Conservation (phyloP, 1,140 invertebrate genomes). For the Trialeurodes vaporariorum region DNA sequence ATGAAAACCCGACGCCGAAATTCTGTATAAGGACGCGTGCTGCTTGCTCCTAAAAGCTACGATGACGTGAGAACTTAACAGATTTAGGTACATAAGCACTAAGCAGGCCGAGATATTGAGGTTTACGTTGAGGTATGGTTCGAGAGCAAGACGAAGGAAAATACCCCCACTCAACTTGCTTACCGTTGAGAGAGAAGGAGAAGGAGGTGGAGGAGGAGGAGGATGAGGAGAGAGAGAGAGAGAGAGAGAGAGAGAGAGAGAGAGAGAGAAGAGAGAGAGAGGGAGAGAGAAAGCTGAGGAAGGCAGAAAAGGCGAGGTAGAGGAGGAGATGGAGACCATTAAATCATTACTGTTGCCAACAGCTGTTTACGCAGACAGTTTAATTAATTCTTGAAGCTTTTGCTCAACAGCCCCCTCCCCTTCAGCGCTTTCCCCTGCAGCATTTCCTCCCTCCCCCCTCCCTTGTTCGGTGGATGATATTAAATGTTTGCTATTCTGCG, state of each 20-base stretch:
- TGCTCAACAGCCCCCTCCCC: not conserved
- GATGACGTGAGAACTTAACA: no score
- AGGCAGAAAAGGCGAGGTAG: no score
- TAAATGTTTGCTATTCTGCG: no score
- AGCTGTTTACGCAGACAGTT: not conserved
- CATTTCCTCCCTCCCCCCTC: not conserved
- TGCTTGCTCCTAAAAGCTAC: no score
- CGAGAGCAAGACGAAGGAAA: not conserved
- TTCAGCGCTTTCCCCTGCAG: no score
- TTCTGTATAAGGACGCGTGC: no score
- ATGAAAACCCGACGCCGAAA: no score
- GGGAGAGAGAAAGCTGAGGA: no score
- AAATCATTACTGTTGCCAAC: not conserved
- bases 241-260: not conserved
- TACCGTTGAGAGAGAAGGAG: not conserved
- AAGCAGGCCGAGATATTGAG: no score
- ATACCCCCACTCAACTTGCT: not conserved
- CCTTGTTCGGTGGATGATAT: no score
- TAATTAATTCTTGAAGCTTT: conserved; percentile 1
- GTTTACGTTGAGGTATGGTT: no score
- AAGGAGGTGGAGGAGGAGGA: not conserved
- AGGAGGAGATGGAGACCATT: not conserved
- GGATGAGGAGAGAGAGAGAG: not conserved
- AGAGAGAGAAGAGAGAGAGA: not conserved
- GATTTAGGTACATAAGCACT: no score